Percentiles rank a stretch among this genome's conserved stretches.
These are phyloP conservation scores for Styela plicata DNA, from an alignment of 23 tunicate genomes.

Conservation along the genomic window DNA sequence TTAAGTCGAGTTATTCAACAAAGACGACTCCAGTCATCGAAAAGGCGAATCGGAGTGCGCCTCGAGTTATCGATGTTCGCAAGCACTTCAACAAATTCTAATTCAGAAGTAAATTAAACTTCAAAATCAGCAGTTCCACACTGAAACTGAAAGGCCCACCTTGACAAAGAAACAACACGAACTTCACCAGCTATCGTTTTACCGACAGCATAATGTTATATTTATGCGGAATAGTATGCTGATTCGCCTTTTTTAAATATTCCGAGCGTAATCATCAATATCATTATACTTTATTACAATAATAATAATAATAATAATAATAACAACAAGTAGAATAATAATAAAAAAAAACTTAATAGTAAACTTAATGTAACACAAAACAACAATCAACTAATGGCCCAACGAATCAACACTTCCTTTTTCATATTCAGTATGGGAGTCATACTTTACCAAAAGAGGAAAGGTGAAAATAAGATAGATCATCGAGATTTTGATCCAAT, in stretches of 20 bases:
- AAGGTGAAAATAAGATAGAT: no score
- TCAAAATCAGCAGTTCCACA: background rate
- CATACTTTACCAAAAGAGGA: no score
- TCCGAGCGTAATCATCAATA: conserved; percentile 11
- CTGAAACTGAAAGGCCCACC: background rate
- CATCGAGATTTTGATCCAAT: no score
- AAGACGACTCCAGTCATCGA: no score
- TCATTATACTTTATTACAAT: conserved; percentile 23
- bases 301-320: background rate
- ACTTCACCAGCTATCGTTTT: conserved; percentile 6
- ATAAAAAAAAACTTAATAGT: background rate
- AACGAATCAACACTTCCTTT: background rate
- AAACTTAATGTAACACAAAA: background rate
- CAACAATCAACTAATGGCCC: background rate
- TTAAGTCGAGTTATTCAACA: no score
- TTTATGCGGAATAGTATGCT: conserved; percentile 30
- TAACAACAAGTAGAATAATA: background rate
- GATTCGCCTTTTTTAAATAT: conserved; percentile 27
- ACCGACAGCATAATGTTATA: conserved; percentile 21
- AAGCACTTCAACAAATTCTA: no score
- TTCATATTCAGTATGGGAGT: no score
- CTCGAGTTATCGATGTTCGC: no score
- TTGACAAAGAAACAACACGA: background rate
- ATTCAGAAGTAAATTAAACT: background rate
- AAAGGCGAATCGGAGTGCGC: no score